Base-by-base conservation (phyloP, 2,113 vertebrate genomes). In the Drymodes brunneopygia region DNA sequence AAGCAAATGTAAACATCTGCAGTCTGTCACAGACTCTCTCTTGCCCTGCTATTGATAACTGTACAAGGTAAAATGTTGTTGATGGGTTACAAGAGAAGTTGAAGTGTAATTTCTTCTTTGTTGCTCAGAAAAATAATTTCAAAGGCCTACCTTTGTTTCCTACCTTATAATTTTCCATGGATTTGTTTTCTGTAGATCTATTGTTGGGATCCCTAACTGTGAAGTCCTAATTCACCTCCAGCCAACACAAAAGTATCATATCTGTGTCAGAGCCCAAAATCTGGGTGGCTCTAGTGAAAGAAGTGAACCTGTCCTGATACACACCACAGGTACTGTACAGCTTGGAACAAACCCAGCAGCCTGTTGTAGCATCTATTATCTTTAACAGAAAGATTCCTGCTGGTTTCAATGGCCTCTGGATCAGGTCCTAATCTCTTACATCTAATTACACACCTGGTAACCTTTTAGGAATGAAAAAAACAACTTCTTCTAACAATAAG, bases 151-250 rank as follows among this genome's bases (percentile, higher is more conserved):
- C 44, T 81, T 94, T 91, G 31, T 74, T 88, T 40, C 50, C 38
- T 51, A 57, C 14, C 24, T 57, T 81, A 5, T 57, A 1, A 36
- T 93, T 88, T 92, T 72, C 44, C 48, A 42, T 79, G 24, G n/a
- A 53, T 83, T 86, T 94, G 23, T 95, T 81, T 90, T 88, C 77
- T 85, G 40, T 90, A 99, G 99, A 92, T 99, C 98, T 9, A 96
- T 99, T 9, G 98, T 99, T 44, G 99, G 99, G 12, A 98, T 99
- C 83, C 99, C 99, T 35, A 98, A 98, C 92, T 99, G 99, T 10
- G 98, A 99, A 98, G 97, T 98, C 94, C 90, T 99, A 81, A 98
- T 99, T 93, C 98, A 99, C 94, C 98, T 99, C 94, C 98, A 99
- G 97, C 96, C 98, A 16, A 70, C 83, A 65, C 97, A 97, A 47